Evolutionary conservation across 2,888 invertebrate genomes (phyloP), one percentile per base, ranked within the genome.

Genomic region (Emesis furor): DNA sequence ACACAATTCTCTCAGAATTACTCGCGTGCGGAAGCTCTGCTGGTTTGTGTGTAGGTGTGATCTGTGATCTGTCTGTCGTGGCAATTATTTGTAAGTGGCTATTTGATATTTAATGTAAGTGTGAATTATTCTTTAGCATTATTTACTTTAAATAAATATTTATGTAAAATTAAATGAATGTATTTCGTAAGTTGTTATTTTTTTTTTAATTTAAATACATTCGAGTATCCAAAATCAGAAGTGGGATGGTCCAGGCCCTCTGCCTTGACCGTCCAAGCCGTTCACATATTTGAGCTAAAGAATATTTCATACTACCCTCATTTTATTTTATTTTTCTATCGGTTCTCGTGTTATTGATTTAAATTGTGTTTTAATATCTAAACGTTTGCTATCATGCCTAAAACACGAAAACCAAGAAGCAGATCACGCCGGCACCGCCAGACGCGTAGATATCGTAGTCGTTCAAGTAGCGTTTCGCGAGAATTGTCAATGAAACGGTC

Each of bases 361-460:
- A 51, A 51, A n/a, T 51, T 51, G 51, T 51, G 51, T 51, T 51
- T 51, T 24, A 8, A 10, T n/a, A 51, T 51, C n/a, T 6, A n/a
- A n/a, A 51, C n/a, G 51, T 14, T n/a, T 51, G 4, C n/a, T 1
- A 51, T n/a, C n/a, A 51, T 51, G 51, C 51, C 51, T 1, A 51
- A 51, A 51, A n/a, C n/a, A 51, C 51, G 51, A 51, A 51, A 51
- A 51, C n/a, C 51, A 1, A 51, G 51, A 51, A 51, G 51, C 51
- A 51, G 51, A 51, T 51, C 51, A 51, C 51, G 51, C 51, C n/a
- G 51, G 51, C 51, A 51, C 51, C 51, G 51, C 51, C 59, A 30
- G 8, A 7, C 24, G 17, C 55, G 55, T 55, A 55, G 17, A n/a
- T 8, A 55, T 17, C n/a, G 55, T 55, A 17, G 17, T 17, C 10